Conservation (phyloP, 1,140 invertebrate genomes). For the Tetramorium alpestre region DNA sequence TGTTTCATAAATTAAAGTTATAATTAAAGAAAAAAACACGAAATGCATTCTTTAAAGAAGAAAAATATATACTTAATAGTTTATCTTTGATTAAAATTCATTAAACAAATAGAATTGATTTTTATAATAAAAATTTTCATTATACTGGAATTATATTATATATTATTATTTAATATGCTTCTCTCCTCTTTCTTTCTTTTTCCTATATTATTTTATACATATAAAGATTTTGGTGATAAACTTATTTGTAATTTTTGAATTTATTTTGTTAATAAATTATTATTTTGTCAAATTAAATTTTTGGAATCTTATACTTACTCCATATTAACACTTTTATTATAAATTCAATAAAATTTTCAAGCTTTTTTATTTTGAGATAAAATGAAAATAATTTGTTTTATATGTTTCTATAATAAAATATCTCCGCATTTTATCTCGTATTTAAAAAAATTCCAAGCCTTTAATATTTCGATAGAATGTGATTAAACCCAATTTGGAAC, state of each 20-base stretch:
- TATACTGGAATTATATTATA: too few species aligned
- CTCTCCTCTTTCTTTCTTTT: too few species aligned
- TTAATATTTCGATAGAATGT: background rate
- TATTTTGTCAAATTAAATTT: too few species aligned
- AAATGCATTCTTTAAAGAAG: background rate
- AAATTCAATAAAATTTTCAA: background rate
- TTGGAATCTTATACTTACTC: too few species aligned
- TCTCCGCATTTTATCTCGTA: background rate
- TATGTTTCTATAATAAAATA: background rate
- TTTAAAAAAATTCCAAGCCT: background rate
- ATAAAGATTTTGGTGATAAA: too few species aligned
- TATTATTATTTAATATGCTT: too few species aligned
- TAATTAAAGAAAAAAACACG: background rate
- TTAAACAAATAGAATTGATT: too few species aligned
- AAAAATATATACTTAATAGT: background rate
- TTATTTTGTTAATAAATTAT: too few species aligned
- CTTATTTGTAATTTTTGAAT: too few species aligned
- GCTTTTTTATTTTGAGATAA: background rate
- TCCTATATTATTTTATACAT: too few species aligned
- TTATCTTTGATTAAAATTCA: background rate
- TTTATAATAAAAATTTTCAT: too few species aligned
- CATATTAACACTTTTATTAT: too few species aligned
- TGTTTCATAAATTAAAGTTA: background rate
- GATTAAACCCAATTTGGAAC: background rate
- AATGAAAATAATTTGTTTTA: background rate